Evolutionary conservation across 23 tunicate species (phyloP).

Genomic region (Halocynthia aurantium): DNA sequence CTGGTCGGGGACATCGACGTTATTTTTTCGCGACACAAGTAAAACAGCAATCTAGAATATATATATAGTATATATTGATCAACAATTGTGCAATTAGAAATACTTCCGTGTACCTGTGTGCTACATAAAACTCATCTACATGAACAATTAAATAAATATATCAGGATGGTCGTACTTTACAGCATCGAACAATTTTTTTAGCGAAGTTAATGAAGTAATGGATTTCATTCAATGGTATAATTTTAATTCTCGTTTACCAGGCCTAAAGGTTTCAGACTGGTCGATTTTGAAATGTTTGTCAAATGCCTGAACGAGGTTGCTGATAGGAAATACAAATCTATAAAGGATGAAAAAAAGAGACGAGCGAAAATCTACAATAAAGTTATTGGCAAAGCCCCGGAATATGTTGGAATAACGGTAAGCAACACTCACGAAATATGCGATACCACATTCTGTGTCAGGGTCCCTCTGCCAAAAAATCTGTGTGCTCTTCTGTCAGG

Average conservation of each 20-base stretch:
- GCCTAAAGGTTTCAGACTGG: slow-evolving; percentile 53
- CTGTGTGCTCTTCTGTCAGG: too few relatives aligned
- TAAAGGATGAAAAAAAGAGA: slow-evolving; percentile 37
- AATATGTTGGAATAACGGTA: slow-evolving; percentile 68
- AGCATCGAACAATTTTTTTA: too few relatives aligned
- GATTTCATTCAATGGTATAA: too few relatives aligned
- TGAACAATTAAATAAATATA: too few relatives aligned
- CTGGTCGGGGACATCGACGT: slow-evolving; percentile 71
- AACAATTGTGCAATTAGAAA: background rate
- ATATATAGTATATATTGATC: background rate
- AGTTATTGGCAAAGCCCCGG: slow-evolving; percentile 83
- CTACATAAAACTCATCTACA: too few relatives aligned
- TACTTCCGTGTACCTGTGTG: too few relatives aligned
- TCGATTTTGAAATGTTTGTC: slow-evolving; percentile 64
- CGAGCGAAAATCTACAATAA: slow-evolving; percentile 42
- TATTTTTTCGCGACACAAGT: slow-evolving; percentile 75
- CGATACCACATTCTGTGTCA: too few relatives aligned
- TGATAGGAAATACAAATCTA: slow-evolving; percentile 32
- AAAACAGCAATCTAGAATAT: background rate
- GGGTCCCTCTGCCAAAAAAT: too few relatives aligned
- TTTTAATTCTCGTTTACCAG: slow-evolving; percentile 9
- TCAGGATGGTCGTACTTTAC: too few relatives aligned
- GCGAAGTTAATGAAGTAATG: too few relatives aligned
- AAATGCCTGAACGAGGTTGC: slow-evolving; percentile 84
- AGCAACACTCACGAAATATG: background rate